These are phyloP conservation scores for Halcyon leucocephala DNA, from an alignment of 2,797 vertebrate species.

Conservation along the genomic window DNA sequence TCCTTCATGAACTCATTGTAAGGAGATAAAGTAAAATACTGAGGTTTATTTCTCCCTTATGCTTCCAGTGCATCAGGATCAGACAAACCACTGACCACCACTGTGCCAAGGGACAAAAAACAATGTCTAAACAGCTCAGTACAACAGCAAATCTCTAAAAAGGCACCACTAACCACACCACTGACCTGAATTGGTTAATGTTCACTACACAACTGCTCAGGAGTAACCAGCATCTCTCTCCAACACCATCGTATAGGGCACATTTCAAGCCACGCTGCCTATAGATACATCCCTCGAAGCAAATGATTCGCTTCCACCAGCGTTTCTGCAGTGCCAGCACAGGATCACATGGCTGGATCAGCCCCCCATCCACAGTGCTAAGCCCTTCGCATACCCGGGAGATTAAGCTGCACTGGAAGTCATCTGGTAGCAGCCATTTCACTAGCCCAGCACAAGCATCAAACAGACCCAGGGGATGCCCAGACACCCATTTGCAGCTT, in stretches of 20 bases:
- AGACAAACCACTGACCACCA: background rate
- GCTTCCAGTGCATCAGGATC: background rate
- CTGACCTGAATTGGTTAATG: background rate
- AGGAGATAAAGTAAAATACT: background rate
- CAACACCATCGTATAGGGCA: background rate
- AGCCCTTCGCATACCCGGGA: background rate
- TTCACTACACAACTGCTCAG: background rate
- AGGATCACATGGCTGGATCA: constrained; percentile 24
- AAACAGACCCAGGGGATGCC: background rate
- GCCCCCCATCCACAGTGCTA: background rate
- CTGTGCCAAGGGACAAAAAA: background rate
- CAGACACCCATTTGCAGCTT: background rate
- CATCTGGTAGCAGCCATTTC: background rate
- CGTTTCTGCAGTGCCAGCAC: constrained; percentile 18
- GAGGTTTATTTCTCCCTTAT: background rate
- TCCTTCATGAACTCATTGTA: background rate
- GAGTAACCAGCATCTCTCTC: background rate
- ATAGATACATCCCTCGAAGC: accelerated
- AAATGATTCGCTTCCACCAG: background rate
- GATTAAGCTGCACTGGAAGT: constrained; percentile 58
- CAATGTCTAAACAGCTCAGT: background rate
- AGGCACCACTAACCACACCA: background rate
- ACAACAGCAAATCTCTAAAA: background rate
- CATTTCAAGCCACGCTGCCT: background rate
- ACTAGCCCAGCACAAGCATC: background rate